Conservation (phyloP, 1,140 invertebrate species). For the Glomeris maerens region DNA sequence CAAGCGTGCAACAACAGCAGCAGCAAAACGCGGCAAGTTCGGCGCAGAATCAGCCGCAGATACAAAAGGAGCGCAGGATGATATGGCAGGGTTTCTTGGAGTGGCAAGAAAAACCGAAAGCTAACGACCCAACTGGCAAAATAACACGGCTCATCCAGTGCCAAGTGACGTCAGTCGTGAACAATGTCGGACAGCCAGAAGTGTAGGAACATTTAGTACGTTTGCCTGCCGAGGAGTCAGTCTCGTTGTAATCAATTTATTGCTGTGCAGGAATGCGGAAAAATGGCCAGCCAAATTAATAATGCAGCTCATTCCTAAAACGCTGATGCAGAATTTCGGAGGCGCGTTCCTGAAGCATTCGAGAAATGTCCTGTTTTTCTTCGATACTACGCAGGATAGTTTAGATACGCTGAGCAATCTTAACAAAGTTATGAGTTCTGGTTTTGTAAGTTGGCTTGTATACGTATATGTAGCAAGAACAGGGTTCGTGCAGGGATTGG, state of each 20-base stretch:
- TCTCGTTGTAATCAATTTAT: conserved; percentile 1
- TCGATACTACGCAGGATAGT: conserved; percentile 38
- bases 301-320: conserved; percentile 86
- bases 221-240: background rate
- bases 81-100: conserved; percentile 79
- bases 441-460: conserved; percentile 60
- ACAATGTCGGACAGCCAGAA: conserved; percentile 68
- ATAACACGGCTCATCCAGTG: conserved; percentile 67
- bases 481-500: too few species aligned
- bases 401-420: conserved; percentile 66
- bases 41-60: conserved; percentile 14
- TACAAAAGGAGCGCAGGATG: conserved; percentile 42
- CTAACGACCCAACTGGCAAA: conserved; percentile 36
- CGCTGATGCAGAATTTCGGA: conserved; percentile 71
- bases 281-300: conserved; percentile 81
- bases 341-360: conserved; percentile 73
- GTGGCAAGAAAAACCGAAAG: conserved; percentile 74
- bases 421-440: conserved; percentile 76
- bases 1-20: conserved; percentile 13
- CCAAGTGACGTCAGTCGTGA: conserved; percentile 53
- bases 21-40: conserved; percentile 4
- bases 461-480: conserved; percentile 6
- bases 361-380: conserved; percentile 67
- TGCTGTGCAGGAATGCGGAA: conserved; percentile 54
- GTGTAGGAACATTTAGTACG: conserved; percentile 39